Evolutionary conservation across 2,888 invertebrate species (phyloP).

Genomic region (Athripsodes cinereus): DNA sequence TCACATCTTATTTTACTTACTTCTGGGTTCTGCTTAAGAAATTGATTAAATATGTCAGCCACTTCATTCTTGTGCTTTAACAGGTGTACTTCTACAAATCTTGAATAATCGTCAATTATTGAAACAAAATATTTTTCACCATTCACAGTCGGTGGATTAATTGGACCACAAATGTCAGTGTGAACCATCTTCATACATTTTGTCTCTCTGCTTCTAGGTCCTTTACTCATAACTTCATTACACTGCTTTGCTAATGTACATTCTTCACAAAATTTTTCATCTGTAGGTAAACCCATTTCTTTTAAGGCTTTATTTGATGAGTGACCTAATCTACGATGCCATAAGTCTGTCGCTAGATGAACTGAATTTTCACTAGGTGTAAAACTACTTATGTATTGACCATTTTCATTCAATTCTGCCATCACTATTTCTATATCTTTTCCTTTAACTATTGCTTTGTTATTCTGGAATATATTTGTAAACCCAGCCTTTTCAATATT

Average conservation of each 20-base stretch:
- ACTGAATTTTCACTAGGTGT: no score
- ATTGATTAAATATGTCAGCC: background rate
- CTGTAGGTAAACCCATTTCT: background rate
- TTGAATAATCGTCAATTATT: background rate
- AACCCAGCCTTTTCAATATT: conserved; percentile 1
- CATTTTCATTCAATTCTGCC: background rate
- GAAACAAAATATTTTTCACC: background rate
- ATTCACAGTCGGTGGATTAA: background rate
- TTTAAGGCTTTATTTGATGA: background rate
- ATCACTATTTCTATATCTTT: background rate
- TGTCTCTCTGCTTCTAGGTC: background rate
- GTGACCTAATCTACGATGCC: background rate
- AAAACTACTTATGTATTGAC: background rate
- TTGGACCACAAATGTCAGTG: background rate
- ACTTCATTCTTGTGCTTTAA: background rate
- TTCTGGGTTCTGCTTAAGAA: background rate
- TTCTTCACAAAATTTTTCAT: background rate
- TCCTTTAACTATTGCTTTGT: background rate
- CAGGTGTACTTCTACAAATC: background rate
- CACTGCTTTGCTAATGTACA: background rate
- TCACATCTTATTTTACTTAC: background rate
- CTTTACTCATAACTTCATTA: background rate
- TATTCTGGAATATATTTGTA: background rate
- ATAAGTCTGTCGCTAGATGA: background rate
- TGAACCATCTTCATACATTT: background rate